Evolutionary conservation across 1,140 invertebrate genomes (phyloP).

Genomic region (Sitobion miscanthi): DNA sequence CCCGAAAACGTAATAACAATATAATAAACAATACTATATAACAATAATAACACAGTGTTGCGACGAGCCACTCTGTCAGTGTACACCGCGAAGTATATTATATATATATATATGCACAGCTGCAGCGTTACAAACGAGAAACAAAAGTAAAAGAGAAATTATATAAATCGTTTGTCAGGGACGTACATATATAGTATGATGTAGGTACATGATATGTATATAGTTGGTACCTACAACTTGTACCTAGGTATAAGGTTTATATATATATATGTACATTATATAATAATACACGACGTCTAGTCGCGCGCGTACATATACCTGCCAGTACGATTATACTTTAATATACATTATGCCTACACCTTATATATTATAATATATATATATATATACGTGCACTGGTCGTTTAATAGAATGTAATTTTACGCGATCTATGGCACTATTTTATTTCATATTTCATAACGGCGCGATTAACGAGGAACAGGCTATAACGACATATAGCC

Average conservation of each 20-base stretch:
- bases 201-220: not conserved
- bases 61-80: conserved; percentile 9
- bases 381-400: not conserved
- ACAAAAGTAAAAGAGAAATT: conserved; percentile 44
- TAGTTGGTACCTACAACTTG: not conserved
- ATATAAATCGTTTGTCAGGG: conserved; percentile 45
- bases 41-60: conserved; percentile 40
- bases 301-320: not conserved
- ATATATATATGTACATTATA: not conserved
- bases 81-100: not conserved
- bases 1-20: conserved; percentile 33
- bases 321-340: not conserved
- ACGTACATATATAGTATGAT: not conserved
- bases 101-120: not conserved
- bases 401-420: conserved; percentile 10
- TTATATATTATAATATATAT: too few species aligned
- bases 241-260: not conserved
- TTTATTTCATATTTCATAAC: not conserved
- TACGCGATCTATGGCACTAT: not conserved
- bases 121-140: not conserved
- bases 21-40: conserved; percentile 40
- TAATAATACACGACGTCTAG: not conserved
- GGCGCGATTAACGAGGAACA: not conserved
- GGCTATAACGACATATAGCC: too few species aligned
- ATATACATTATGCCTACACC: not conserved